A percentile compares a stretch with the other conserved stretches of the same genome.
Conservation (phyloP, 2,888 invertebrate species). For the Blastobasis adustella region DNA sequence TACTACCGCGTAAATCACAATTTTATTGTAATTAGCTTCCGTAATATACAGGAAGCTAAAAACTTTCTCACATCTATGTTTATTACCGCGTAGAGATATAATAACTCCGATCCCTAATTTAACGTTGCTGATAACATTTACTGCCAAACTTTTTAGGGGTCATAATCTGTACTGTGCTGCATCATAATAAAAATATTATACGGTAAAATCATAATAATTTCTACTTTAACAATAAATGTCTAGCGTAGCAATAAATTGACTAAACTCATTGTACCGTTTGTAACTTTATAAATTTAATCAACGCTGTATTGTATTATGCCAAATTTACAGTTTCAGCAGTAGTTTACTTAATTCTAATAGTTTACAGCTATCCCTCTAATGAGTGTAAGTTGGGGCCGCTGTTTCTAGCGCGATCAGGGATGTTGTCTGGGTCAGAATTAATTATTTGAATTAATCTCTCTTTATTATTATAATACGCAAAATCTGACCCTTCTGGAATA, state of each 20-base stretch:
- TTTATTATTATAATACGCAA: slow-evolving; percentile 1
- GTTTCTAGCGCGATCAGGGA: neutral
- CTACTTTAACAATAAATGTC: too few species aligned
- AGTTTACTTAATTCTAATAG: slow-evolving; percentile 12
- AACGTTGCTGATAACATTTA: too few species aligned
- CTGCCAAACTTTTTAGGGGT: too few species aligned
- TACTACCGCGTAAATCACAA: too few species aligned
- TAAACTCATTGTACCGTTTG: slow-evolving; percentile 23
- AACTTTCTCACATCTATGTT: too few species aligned
- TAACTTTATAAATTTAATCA: slow-evolving; percentile 15
- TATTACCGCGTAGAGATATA: too few species aligned
- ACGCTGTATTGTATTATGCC: slow-evolving; percentile 10
- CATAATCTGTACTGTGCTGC: too few species aligned
- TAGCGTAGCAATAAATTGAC: slow-evolving; percentile 14
- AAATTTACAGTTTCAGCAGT: slow-evolving; percentile 7
- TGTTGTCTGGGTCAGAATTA: slow-evolving; percentile 12
- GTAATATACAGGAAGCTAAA: too few species aligned
- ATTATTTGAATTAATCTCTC: slow-evolving; percentile 9
- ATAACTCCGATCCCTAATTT: too few species aligned
- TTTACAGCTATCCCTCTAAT: slow-evolving; percentile 16
- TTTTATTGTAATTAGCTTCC: too few species aligned
- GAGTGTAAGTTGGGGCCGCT: slow-evolving; percentile 16
- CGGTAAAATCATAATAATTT: too few species aligned
- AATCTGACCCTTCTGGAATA: neutral
- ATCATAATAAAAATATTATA: too few species aligned